A percentile compares a stretch with the other conserved stretches of the same genome.
Evolutionary conservation across 2,797 vertebrate species (phyloP).

Genomic region (Ibycter americanus): DNA sequence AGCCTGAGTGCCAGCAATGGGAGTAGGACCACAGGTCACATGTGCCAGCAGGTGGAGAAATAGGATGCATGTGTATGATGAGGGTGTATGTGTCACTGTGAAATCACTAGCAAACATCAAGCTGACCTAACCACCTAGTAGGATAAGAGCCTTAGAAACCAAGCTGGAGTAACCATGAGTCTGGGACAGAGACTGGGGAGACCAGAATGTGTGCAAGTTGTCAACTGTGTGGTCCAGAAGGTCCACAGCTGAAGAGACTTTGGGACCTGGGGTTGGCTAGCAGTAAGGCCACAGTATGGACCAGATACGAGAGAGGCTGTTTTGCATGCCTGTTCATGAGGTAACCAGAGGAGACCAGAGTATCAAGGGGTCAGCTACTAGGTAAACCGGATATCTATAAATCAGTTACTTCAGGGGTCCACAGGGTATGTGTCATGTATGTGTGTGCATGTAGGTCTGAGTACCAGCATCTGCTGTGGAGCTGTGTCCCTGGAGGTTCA

Average conservation of each 20-base stretch:
- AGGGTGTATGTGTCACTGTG: not conserved
- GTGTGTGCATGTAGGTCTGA: not conserved
- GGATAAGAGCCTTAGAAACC: not conserved
- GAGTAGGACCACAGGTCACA: not conserved
- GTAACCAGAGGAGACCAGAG: not conserved
- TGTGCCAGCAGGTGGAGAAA: not conserved
- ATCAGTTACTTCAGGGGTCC: not conserved
- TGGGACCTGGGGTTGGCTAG: not conserved
- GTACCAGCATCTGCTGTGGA: not conserved
- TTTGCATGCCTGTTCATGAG: not conserved
- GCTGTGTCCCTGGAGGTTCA: not conserved
- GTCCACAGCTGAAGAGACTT: not conserved
- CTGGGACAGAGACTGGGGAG: not conserved
- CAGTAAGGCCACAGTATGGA: not conserved
- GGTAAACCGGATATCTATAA: not conserved
- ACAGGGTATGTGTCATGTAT: fast-evolving
- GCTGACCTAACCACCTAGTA: not conserved
- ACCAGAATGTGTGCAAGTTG: not conserved
- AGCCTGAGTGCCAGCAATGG: not conserved
- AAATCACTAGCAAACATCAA: not conserved
- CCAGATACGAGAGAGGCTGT: not conserved
- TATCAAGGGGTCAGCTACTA: not conserved
- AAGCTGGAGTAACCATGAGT: not conserved
- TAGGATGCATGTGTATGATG: fast-evolving
- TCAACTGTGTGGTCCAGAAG: not conserved